phyloP scores from a whole-genome alignment of 1,140 invertebrate species.

The Heliconius himera region DNA sequence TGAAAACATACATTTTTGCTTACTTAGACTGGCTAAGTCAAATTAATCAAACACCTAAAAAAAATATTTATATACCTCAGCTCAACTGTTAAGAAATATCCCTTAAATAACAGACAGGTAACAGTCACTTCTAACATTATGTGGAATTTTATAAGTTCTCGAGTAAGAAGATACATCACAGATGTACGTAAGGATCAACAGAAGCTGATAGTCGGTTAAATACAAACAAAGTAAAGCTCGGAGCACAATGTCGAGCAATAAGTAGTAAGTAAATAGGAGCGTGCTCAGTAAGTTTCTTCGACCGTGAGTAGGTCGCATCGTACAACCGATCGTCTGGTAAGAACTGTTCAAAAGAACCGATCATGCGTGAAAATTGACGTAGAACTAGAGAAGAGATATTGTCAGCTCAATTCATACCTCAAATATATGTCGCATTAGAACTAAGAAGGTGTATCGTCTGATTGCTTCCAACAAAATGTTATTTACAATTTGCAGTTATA shows the following conservation, averaged over 20 bases:
- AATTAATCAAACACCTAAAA: too few species aligned
- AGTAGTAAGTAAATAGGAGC: slow-evolving; percentile 37
- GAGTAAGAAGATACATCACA: slow-evolving; percentile 14
- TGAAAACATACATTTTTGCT: too few species aligned
- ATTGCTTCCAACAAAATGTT: not conserved
- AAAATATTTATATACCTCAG: too few species aligned
- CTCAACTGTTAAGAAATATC: too few species aligned
- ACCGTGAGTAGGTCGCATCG: slow-evolving; percentile 40
- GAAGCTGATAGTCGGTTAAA: slow-evolving; percentile 33
- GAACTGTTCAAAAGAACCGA: slow-evolving; percentile 42
- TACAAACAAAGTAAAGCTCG: slow-evolving; percentile 35
- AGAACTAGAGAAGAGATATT: slow-evolving; percentile 18
- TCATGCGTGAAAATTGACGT: slow-evolving; percentile 45
- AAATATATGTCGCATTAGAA: slow-evolving; percentile 24
- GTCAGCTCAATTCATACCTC: slow-evolving; percentile 24
- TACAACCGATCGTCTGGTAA: slow-evolving; percentile 34
- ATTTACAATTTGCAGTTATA: not conserved
- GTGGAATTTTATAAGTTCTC: too few species aligned
- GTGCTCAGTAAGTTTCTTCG: slow-evolving; percentile 40
- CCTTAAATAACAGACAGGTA: not conserved
- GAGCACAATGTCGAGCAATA: slow-evolving; percentile 35
- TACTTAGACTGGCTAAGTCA: too few species aligned
- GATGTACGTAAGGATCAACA: slow-evolving; percentile 27
- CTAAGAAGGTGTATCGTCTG: not conserved
- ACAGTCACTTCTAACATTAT: not conserved